Evolutionary conservation across 2,113 vertebrate species (phyloP).

Genomic region (Nycticryphes semicollaris): DNA sequence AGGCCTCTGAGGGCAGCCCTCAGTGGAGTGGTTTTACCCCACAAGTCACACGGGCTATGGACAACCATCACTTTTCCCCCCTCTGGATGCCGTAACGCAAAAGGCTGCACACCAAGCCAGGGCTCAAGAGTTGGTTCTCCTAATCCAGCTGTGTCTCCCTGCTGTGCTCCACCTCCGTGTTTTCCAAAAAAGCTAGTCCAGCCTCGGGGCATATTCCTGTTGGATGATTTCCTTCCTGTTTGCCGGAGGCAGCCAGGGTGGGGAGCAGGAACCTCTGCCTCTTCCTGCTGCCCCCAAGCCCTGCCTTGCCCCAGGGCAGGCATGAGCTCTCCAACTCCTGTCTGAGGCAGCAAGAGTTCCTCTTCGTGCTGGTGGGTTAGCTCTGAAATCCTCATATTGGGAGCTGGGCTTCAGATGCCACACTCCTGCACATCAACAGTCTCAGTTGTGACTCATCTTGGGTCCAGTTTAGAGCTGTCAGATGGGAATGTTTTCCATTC

Average conservation of each 20-base stretch:
- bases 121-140: fast-evolving
- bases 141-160: not conserved
- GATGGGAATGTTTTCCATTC: not conserved
- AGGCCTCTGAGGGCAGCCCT: not conserved
- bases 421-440: fast-evolving
- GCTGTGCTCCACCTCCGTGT: not conserved
- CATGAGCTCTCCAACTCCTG: not conserved
- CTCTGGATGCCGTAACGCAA: not conserved
- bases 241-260: not conserved
- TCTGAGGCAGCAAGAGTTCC: not conserved
- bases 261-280: not conserved
- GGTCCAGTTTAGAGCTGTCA: not conserved
- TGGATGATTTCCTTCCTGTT: not conserved
- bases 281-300: not conserved
- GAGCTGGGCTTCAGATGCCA: not conserved
- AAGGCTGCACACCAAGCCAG: not conserved
- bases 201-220: not conserved
- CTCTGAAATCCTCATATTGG: not conserved
- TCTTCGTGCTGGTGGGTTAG: not conserved
- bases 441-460: not conserved
- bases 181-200: not conserved
- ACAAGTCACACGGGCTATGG: not conserved
- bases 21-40: not conserved
- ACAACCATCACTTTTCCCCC: not conserved
- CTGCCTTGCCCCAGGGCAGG: not conserved